phyloP scores from a whole-genome alignment of 2,797 vertebrate genomes.

The Cephalopachus bancanus region DNA sequence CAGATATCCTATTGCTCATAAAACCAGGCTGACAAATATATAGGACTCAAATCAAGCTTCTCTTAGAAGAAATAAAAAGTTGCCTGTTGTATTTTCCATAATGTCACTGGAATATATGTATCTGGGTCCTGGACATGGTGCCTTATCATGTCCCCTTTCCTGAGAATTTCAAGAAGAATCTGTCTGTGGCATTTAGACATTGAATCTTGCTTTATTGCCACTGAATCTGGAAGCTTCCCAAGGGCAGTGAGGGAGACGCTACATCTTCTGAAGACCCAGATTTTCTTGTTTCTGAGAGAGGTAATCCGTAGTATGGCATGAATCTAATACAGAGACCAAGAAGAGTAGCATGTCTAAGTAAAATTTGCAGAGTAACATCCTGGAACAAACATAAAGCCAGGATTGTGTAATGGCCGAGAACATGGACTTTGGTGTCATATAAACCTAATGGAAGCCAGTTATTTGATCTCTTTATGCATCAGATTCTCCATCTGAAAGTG shows the following conservation, averaged over 20 bases:
- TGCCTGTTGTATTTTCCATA: neutral
- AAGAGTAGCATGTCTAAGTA: neutral
- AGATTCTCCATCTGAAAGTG: neutral
- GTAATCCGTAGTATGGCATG: neutral
- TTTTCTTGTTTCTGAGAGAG: neutral
- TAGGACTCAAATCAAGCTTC: neutral
- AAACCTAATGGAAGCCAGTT: neutral
- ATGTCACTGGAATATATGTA: neutral
- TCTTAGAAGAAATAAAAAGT: neutral
- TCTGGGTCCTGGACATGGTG: neutral
- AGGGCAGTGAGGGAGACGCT: neutral
- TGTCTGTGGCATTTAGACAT: neutral
- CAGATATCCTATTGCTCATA: neutral
- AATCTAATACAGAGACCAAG: neutral
- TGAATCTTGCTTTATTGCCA: neutral
- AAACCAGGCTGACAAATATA: neutral
- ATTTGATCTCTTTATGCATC: neutral
- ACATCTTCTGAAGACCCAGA: neutral
- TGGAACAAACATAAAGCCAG: neutral
- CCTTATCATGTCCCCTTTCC: neutral
- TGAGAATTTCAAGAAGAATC: conserved; percentile 21
- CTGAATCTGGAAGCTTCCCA: neutral
- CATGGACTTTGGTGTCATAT: neutral
- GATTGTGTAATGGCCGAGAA: neutral
- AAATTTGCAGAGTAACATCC: neutral